phyloP scores from a whole-genome alignment of 2,797 vertebrate species.

The Heterohyrax brucei region DNA sequence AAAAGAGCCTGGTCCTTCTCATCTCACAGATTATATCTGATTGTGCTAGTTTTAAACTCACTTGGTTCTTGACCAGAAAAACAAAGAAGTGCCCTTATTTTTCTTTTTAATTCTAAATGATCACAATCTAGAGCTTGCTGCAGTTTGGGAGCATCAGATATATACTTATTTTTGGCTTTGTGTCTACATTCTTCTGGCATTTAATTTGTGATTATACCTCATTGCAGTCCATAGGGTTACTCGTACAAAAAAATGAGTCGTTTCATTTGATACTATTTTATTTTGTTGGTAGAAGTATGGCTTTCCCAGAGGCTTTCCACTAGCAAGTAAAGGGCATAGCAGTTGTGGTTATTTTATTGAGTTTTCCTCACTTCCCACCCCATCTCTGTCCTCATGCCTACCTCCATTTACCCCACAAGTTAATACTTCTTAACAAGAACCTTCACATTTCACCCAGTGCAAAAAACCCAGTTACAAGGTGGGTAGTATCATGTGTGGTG shows the following conservation, averaged over 20 bases:
- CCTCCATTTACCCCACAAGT: not conserved
- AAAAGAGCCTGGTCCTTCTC: conserved; percentile 75
- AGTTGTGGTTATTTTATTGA: not conserved
- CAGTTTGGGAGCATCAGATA: not conserved
- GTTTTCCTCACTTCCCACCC: not conserved
- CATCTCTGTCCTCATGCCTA: not conserved
- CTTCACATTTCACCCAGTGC: not conserved
- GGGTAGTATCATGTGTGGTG: not conserved
- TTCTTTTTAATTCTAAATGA: conserved; percentile 60
- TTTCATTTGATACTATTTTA: conserved; percentile 45
- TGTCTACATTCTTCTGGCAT: not conserved
- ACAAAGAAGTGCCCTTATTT: conserved; percentile 69
- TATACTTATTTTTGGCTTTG: conserved; percentile 37
- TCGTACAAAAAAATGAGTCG: not conserved
- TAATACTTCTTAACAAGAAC: not conserved
- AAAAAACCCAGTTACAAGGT: not conserved
- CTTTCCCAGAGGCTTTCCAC: conserved; percentile 33
- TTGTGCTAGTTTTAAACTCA: conserved; percentile 82
- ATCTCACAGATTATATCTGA: conserved; percentile 85
- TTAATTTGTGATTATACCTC: conserved; percentile 48
- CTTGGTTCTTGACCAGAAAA: conserved; percentile 83
- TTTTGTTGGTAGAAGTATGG: not conserved
- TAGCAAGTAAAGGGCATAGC: not conserved
- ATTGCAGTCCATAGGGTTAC: not conserved
- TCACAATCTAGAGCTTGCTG: conserved; percentile 13